Evolutionary conservation across 2,113 vertebrate species (phyloP), one percentile per base, ranked within the genome.

Genomic region (Chaenogobius annularis): DNA sequence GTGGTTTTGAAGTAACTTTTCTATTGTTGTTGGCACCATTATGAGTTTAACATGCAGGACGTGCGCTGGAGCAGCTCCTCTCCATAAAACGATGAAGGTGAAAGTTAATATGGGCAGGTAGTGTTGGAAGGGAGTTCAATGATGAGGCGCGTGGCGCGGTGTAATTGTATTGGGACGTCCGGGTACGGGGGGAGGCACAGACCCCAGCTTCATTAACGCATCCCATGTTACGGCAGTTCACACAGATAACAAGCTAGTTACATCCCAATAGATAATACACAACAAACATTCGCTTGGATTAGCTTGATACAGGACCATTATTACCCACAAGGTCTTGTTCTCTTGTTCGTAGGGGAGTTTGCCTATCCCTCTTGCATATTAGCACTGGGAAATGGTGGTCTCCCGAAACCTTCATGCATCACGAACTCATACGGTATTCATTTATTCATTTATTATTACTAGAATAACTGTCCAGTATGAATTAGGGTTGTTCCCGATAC

Each of bases 231-330:
- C 80, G 69, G 54, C 70, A 46, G 43, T 84, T 83, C 59, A 48
- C 70, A 52, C 20, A 35, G 44, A 69, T 71, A 79, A 40, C 69
- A 31, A 66, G 52, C 76, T 83, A 89, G 87, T 88, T 87, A 85
- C 78, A 83, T 87, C 73, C 55, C 76, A 86, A 82, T 73, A 79
- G 77, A 91, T 89, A 85, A 87, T 68, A 79, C 79, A 74, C 72
- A 84, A 85, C 66, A 69, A 71, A 84, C 83, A 90, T 89, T 86
- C 87, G 79, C 81, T 78, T 74, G 75, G 80, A 83, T 86, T 88
- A 86, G 85, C 87, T 74, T 75, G 75, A 73, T 70, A 67, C 73
- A 74, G 74, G 68, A 82, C 75, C 80, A 64, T 89, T 83, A 82
- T 78, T 79, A 81, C 77, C 73, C 80, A 83, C 81, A 83, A 74